Conservation (phyloP, 2,888 invertebrate genomes). For the Epinotia bilunana region DNA sequence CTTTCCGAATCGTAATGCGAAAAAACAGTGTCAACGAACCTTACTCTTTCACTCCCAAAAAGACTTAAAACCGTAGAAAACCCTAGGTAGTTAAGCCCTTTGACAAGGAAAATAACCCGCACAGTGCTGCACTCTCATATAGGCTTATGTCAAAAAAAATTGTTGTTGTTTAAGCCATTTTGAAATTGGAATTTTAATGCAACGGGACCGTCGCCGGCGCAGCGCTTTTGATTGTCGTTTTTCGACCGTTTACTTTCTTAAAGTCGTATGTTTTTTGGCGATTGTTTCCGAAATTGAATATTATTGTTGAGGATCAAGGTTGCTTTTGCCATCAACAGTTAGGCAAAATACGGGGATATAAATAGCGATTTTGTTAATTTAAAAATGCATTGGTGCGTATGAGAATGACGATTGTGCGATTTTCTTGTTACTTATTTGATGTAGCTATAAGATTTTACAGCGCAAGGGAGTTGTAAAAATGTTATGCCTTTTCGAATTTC, state of each 20-base stretch:
- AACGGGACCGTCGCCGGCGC: constrained; percentile 31
- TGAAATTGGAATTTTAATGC: neutral
- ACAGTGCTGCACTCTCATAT: neutral
- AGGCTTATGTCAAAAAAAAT: neutral
- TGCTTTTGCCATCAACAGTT: neutral
- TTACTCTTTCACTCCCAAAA: neutral
- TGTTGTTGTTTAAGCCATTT: neutral
- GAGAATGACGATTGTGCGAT: constrained; percentile 25
- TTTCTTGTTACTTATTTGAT: constrained; percentile 6
- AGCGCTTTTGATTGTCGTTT: constrained; percentile 33
- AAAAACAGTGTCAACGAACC: constrained; percentile 46
- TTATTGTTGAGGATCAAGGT: neutral
- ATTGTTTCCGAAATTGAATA: neutral
- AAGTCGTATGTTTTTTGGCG: constrained; percentile 14
- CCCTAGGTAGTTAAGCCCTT: constrained; percentile 1
- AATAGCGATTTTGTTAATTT: constrained; percentile 28
- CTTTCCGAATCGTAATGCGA: constrained; percentile 42
- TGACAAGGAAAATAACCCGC: neutral
- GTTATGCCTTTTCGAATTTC: neutral
- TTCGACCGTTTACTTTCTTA: constrained; percentile 28
- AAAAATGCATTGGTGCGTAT: constrained; percentile 24
- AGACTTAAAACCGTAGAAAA: neutral
- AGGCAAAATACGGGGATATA: neutral
- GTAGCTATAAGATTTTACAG: neutral
- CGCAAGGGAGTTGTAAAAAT: neutral